Percentiles rank a stretch among this genome's conserved stretches.
These are phyloP conservation scores for Drosophila ercepeae DNA, from an alignment of 1,140 invertebrate genomes.

Conservation along the genomic window DNA sequence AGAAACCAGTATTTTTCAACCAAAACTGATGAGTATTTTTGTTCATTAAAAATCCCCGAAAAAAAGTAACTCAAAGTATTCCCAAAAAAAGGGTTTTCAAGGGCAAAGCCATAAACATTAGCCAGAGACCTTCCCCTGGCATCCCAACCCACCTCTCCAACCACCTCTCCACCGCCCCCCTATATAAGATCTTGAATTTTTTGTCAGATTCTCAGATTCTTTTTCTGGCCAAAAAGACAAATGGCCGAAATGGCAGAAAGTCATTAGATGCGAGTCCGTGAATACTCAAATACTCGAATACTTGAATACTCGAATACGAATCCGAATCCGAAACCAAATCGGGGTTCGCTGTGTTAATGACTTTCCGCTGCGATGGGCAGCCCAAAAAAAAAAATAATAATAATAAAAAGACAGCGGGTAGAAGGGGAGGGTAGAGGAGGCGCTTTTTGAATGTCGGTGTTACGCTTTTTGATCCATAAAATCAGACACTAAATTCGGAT, in stretches of 20 bases:
- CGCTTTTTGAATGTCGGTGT: constrained; percentile 52
- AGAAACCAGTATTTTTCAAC: neutral
- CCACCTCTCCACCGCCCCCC: too few species aligned
- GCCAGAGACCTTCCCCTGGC: neutral
- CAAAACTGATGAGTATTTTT: too few species aligned
- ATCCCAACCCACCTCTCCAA: neutral
- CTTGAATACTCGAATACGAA: too few species aligned
- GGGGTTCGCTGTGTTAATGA: constrained; percentile 47
- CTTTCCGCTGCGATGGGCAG: constrained; percentile 75
- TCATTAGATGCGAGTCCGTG: constrained; percentile 29
- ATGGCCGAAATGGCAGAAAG: constrained; percentile 36
- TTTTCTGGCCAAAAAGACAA: constrained; percentile 19
- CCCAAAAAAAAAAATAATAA: neutral
- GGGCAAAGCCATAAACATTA: constrained; percentile 22
- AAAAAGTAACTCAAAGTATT: too few species aligned
- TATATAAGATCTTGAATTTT: neutral
- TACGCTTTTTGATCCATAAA: constrained; percentile 78
- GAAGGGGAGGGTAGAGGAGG: neutral
- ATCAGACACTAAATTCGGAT: constrained; percentile 59
- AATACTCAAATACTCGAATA: too few species aligned
- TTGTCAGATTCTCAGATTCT: neutral
- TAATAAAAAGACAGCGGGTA: neutral
- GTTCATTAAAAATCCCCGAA: too few species aligned
- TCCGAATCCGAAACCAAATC: constrained; percentile 40
- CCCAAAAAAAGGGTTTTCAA: constrained; percentile 14